phyloP scores from a whole-genome alignment of 2,113 vertebrate genomes.

The Neopipo cinnamomea region DNA sequence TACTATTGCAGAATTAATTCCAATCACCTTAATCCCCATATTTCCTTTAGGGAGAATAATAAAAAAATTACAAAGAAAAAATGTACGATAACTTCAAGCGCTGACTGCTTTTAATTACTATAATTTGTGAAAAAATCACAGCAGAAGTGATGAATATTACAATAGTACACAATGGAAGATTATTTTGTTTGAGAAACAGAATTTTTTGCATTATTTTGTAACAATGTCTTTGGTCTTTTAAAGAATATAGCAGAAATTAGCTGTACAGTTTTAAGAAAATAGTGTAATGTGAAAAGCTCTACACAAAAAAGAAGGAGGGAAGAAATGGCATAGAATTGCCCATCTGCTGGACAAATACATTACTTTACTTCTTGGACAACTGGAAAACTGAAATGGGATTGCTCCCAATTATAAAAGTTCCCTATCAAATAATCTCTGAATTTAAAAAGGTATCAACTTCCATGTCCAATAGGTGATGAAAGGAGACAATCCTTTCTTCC shows the following conservation, averaged over 20 bases:
- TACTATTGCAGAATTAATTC: background rate
- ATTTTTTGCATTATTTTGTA: background rate
- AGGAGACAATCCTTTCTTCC: background rate
- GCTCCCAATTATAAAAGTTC: background rate
- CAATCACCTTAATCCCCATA: background rate
- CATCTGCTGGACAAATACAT: background rate
- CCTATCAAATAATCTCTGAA: background rate
- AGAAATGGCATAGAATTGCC: background rate
- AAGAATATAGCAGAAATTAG: background rate
- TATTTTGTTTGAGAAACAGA: slow-evolving; percentile 2
- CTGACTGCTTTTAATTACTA: background rate
- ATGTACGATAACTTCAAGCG: background rate
- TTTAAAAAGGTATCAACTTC: background rate
- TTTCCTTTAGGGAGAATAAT: slow-evolving; percentile 3
- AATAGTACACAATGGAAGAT: background rate
- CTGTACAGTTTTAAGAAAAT: background rate
- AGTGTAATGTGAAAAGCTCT: background rate
- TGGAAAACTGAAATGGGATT: background rate
- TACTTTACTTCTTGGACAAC: background rate
- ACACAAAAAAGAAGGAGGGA: background rate
- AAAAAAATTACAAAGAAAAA: background rate
- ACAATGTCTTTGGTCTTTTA: slow-evolving; percentile 3
- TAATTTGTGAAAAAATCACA: background rate
- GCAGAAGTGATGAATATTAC: background rate
- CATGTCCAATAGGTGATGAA: background rate